phyloP scores from a whole-genome alignment of 2,888 invertebrate species.

The Epiblema foenella region DNA sequence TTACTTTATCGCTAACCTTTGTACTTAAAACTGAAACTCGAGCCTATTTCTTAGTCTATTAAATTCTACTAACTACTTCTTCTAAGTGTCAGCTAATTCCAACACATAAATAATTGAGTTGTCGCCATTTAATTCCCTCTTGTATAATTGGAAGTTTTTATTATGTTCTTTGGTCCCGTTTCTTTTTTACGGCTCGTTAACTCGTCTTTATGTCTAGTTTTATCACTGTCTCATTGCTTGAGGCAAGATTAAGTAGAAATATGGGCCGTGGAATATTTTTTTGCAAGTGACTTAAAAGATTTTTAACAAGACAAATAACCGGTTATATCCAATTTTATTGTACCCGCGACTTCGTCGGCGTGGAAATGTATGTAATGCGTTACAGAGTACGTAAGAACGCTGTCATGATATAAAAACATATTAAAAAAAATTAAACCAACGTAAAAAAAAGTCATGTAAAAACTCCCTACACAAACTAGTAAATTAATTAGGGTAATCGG shows the following conservation, averaged over 20 bases:
- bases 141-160: conserved; percentile 34
- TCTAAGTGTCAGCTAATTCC: conserved; percentile 31
- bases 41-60: neutral
- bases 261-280: neutral
- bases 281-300: neutral
- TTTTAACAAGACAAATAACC: neutral
- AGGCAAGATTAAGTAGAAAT: neutral
- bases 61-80: conserved; percentile 8
- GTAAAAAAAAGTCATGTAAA: no score
- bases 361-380: no score
- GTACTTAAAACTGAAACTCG: neutral
- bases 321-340: no score
- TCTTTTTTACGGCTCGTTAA: conserved; percentile 35
- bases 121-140: conserved; percentile 30
- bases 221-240: conserved; percentile 9
- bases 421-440: no score
- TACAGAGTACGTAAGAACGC: no score
- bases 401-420: no score
- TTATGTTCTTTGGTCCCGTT: conserved; percentile 32
- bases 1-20: neutral
- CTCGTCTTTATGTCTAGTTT: conserved; percentile 13
- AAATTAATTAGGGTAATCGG: no score
- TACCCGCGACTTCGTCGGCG: no score
- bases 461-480: no score
- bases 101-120: conserved; percentile 40